Evolutionary conservation across 2,888 invertebrate genomes (phyloP).

Genomic region (Lissonota sp.): DNA sequence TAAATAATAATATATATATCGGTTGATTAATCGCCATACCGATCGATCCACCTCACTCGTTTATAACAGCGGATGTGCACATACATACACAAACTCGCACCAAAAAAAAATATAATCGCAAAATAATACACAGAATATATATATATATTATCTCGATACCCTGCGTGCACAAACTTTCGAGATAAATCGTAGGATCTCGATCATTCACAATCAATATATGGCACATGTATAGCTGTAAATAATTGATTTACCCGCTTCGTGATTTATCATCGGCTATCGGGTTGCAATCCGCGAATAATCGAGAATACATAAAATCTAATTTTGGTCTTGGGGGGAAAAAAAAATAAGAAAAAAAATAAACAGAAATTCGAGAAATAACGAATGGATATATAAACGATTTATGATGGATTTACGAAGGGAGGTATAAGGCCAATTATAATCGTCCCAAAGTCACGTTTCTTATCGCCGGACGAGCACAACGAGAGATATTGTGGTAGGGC

Average conservation of each 20-base stretch:
- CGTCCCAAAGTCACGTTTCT: constrained; percentile 65
- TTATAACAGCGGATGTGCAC: constrained; percentile 36
- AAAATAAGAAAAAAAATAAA: background rate
- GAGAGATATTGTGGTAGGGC: constrained; percentile 62
- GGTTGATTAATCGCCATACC: constrained; percentile 61
- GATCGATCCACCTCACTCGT: constrained; percentile 60
- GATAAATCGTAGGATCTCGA: constrained; percentile 61
- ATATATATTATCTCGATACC: constrained; percentile 22
- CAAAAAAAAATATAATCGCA: no score
- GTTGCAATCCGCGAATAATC: constrained; percentile 26
- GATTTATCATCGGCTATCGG: constrained; percentile 43
- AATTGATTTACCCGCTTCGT: constrained; percentile 46
- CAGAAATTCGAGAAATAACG: background rate
- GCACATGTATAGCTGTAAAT: constrained; percentile 32
- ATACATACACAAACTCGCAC: background rate
- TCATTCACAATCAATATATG: constrained; percentile 52
- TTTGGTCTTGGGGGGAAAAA: background rate
- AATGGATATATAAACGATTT: constrained; percentile 2
- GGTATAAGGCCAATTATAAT: constrained; percentile 65
- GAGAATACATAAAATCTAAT: constrained; percentile 12
- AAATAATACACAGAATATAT: background rate
- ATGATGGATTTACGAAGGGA: constrained; percentile 58
- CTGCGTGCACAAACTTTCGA: constrained; percentile 25
- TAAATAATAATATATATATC: constrained; percentile 57
- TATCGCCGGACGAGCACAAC: constrained; percentile 53